Evolutionary conservation across 2,888 invertebrate species (phyloP), one percentile per base, ranked within the genome.

Genomic region (Caenorhabditis macrosperma): DNA sequence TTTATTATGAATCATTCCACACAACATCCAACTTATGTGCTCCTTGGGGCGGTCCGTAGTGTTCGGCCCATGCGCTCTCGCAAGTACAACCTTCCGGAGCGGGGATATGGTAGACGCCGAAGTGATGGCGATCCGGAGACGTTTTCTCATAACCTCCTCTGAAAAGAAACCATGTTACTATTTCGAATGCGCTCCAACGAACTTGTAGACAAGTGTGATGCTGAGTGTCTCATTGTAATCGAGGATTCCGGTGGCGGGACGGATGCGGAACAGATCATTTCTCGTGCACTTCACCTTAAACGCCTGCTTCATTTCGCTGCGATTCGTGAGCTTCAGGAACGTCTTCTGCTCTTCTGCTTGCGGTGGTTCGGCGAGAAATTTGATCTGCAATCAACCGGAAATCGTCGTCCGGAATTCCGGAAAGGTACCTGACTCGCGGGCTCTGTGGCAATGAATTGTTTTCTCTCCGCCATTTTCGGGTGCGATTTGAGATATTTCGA

Each of bases 101-200:
- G n/a, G 88, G 88, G 48, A 88, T 88, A 74, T 87, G 86, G 78
- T 87, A 88, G 66, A 88, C 67, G 26, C 86, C 87, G 60, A 88
- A 78, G 72, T 87, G 87, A 61, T 88, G 88, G 22, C 83, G 83
- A 15, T 83, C 85, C 0, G 66, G 57, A 9, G 82, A 82, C 33
- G 60, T 26, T 30, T 64, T 72, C 20, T 78, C 68, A 20, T 55
- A 55, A 10, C 76, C 78, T 9, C 78, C 78, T 67, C 78, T 38
- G 38, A 12, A 38, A 38, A 38, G 33, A 9, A 33, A 33, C 5
- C 5, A 33, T 7, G 9, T 33, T 9, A 33, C 5, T 33, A 33
- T 7, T 33, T 33, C 6, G 33, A 9, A 33, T 33, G 33, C n/a
- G n/a, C n/a, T n/a, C 15, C 12, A 38, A 38, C 12, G 3, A 9